phyloP scores from a whole-genome alignment of 2,888 invertebrate species.

The Xiphydria camelus region DNA sequence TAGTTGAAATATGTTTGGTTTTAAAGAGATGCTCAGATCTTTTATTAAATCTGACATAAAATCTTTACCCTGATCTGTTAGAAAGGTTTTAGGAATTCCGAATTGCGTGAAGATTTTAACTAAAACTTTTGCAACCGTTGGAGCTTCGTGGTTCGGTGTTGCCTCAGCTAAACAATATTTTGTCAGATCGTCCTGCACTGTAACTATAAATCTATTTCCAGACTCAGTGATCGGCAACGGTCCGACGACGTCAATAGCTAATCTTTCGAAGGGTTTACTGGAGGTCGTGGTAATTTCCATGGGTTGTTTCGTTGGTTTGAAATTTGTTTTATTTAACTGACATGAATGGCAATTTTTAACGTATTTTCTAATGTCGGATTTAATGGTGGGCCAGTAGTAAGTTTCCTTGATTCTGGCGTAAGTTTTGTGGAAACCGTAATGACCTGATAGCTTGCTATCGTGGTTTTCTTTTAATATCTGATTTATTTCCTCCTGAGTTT shows the following conservation, averaged over 20 bases:
- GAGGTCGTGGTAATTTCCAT: constrained; percentile 16
- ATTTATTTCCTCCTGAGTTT: too few relatives aligned
- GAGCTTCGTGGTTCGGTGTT: constrained; percentile 1
- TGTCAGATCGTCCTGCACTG: constrained; percentile 4
- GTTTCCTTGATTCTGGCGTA: constrained; percentile 5
- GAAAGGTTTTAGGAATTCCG: constrained; percentile 6
- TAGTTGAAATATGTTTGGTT: constrained; percentile 5
- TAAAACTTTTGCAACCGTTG: constrained; percentile 1
- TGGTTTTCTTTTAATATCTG: too few relatives aligned
- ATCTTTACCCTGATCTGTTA: constrained; percentile 7
- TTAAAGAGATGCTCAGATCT: constrained; percentile 18
- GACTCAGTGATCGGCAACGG: constrained; percentile 12
- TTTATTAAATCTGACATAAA: constrained; percentile 37
- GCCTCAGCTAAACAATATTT: constrained; percentile 2
- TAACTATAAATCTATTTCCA: not conserved
- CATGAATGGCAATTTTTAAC: constrained; percentile 15
- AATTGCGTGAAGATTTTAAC: constrained; percentile 5
- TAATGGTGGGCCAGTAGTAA: constrained; percentile 19
- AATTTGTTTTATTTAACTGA: constrained; percentile 10
- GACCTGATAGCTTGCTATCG: too few relatives aligned
- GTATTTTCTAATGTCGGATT: constrained; percentile 10
- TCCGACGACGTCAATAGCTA: constrained; percentile 21
- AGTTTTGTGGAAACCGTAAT: constrained; percentile 23
- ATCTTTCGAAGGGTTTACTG: constrained; percentile 18
- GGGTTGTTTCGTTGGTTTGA: constrained; percentile 9